Evolutionary conservation across 2,797 vertebrate genomes (phyloP), one percentile per base, ranked within the genome.

Genomic region (Eupleurogrammus muticus): DNA sequence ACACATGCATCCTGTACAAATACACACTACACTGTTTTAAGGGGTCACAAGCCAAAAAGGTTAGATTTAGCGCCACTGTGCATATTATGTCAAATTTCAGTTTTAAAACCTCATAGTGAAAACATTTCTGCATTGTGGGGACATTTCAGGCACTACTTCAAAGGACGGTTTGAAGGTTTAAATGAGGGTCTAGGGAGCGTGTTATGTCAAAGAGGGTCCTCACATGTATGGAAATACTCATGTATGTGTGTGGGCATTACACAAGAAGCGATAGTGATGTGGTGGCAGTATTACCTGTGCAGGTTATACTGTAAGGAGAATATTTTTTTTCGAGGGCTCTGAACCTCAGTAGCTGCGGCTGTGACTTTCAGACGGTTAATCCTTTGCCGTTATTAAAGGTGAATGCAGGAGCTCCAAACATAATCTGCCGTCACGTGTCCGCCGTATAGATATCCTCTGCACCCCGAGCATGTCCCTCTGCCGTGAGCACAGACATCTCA

Each of bases 401-500:
- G 77, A 70, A 59, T 9, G 38, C 21, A 57, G 5, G 23, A 64
- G 16, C 44, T 48, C 34, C 55, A 9, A 66, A 68, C 51, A 47
- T 65, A 63, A 66, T 64, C 55, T 12, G 64, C 70, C 65, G 36
- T 68, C 36, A 11, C 59, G 48, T 73, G 28, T 60, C 11, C 51
- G 24, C 69, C 50, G 47, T 28, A 4, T 21, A 49, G 24, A 51
- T 59, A 23, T 48, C 49, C 64, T 54, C 51, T 49, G 48, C 65
- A 73, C 82, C 59, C 47, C 17, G 2, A 68, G 47, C 47, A 23
- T 24, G 28, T 28, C 28, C 28, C 59, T 71, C 65, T 28, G 51
- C 80, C 54, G 52, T 66, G 57, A 75, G 63, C 66, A 20, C 50
- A 34, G 28, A 70, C 17, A 21, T 53, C 65, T 66, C 67, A n/a